Evolutionary conservation across 2,797 vertebrate genomes (phyloP).

Genomic region (Gallinago nigripennis): DNA sequence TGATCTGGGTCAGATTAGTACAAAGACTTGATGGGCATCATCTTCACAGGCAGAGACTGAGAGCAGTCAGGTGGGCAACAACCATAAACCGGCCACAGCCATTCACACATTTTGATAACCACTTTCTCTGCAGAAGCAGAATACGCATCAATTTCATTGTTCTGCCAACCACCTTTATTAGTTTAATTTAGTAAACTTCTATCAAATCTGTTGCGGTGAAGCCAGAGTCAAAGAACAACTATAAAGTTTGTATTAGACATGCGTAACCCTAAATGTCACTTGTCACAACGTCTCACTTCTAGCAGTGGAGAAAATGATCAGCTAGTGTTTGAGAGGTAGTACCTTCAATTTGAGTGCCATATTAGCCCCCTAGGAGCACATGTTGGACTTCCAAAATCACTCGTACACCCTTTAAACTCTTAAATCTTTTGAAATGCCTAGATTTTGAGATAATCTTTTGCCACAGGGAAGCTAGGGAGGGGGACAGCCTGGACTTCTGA

Average conservation of each 20-base stretch:
- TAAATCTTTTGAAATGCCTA: background rate
- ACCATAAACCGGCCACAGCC: background rate
- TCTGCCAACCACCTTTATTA: background rate
- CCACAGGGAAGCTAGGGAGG: fast-evolving
- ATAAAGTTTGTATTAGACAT: background rate
- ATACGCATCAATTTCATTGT: background rate
- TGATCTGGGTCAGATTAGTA: background rate
- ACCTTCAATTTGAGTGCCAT: background rate
- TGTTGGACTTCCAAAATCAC: background rate
- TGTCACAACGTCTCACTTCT: background rate
- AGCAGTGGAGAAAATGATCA: background rate
- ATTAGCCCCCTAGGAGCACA: background rate
- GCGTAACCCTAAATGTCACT: background rate
- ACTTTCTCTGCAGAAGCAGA: background rate
- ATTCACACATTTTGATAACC: background rate
- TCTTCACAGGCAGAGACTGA: background rate
- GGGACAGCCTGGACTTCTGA: background rate
- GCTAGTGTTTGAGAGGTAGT: background rate
- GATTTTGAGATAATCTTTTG: background rate
- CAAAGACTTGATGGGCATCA: background rate
- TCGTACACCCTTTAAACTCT: background rate
- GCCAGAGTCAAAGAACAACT: background rate
- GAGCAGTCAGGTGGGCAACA: background rate
- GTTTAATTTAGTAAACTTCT: background rate
- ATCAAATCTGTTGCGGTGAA: background rate